These are phyloP conservation scores for Adelosebastes latens DNA, from an alignment of 2,797 vertebrate species.

Conservation along the genomic window DNA sequence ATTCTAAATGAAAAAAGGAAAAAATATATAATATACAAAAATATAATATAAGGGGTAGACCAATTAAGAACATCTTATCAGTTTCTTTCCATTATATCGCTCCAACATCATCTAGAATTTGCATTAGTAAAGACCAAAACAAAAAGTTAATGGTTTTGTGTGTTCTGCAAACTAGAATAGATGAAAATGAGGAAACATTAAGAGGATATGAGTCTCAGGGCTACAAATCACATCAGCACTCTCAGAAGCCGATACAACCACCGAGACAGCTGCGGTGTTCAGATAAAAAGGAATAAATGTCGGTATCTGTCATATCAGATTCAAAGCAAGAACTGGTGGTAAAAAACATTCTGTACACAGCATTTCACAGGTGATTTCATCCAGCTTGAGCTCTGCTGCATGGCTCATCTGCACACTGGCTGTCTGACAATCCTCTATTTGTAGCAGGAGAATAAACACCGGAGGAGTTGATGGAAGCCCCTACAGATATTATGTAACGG, in stretches of 20 bases:
- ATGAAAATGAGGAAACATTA: slow-evolving; percentile 15
- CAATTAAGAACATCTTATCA: not conserved
- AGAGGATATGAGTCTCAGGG: slow-evolving; percentile 13
- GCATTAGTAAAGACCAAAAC: not conserved
- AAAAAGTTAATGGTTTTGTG: not conserved
- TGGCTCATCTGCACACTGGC: slow-evolving; percentile 53
- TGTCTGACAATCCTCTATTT: slow-evolving; percentile 66
- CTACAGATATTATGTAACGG: slow-evolving; percentile 70
- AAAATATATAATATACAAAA: not conserved
- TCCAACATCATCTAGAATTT: not conserved
- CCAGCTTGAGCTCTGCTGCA: slow-evolving; percentile 49
- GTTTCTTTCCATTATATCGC: not conserved
- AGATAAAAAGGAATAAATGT: slow-evolving; percentile 52
- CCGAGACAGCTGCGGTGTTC: slow-evolving; percentile 24
- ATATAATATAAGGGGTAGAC: not conserved
- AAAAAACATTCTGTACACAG: slow-evolving; percentile 21
- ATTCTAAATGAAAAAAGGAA: not conserved
- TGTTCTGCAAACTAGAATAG: slow-evolving; percentile 7
- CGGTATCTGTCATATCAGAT: slow-evolving; percentile 51
- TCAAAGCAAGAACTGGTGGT: slow-evolving; percentile 18
- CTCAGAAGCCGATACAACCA: slow-evolving; percentile 17
- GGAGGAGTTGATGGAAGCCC: slow-evolving; percentile 57
- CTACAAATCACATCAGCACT: slow-evolving; percentile 15
- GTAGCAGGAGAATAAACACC: slow-evolving; percentile 56
- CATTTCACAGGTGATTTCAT: slow-evolving; percentile 66